Conservation (phyloP, 1,140 invertebrate genomes). For the Drosophila pseudoobscura region DNA sequence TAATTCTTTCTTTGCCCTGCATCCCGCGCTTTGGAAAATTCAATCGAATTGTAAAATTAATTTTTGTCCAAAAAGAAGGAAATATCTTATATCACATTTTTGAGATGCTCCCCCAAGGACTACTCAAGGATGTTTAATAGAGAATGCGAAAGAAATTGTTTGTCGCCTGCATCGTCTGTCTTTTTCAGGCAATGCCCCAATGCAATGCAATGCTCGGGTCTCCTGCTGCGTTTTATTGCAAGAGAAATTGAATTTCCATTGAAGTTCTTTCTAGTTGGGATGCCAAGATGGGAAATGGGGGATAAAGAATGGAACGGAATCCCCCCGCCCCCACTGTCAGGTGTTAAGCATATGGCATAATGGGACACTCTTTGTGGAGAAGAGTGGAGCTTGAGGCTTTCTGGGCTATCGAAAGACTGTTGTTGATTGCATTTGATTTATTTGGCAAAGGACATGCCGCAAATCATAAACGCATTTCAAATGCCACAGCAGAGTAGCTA, state of each 20-base stretch:
- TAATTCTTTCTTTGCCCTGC: too few species aligned
- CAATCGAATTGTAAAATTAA: too few species aligned
- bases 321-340: slow-evolving; percentile 4
- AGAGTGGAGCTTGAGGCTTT: too few species aligned
- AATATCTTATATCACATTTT: neutral
- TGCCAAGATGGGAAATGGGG: neutral
- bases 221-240: slow-evolving; percentile 54
- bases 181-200: slow-evolving; percentile 27
- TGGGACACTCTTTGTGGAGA: slow-evolving; percentile 16
- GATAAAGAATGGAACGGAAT: too few species aligned
- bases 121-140: slow-evolving; percentile 13
- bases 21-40: too few species aligned
- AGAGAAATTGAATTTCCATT: slow-evolving; percentile 73
- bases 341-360: slow-evolving; percentile 60
- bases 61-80: too few species aligned
- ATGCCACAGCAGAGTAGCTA: slow-evolving; percentile 9
- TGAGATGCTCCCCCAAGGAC: neutral
- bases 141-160: slow-evolving; percentile 44
- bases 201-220: slow-evolving; percentile 8
- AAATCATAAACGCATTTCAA: slow-evolving; percentile 76
- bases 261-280: slow-evolving; percentile 17
- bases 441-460: slow-evolving; percentile 71
- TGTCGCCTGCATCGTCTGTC: slow-evolving; percentile 55
- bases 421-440: slow-evolving; percentile 80
- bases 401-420: slow-evolving; percentile 42